phyloP scores from a whole-genome alignment of 1,140 invertebrate genomes.

The Chrysoperla carnea region DNA sequence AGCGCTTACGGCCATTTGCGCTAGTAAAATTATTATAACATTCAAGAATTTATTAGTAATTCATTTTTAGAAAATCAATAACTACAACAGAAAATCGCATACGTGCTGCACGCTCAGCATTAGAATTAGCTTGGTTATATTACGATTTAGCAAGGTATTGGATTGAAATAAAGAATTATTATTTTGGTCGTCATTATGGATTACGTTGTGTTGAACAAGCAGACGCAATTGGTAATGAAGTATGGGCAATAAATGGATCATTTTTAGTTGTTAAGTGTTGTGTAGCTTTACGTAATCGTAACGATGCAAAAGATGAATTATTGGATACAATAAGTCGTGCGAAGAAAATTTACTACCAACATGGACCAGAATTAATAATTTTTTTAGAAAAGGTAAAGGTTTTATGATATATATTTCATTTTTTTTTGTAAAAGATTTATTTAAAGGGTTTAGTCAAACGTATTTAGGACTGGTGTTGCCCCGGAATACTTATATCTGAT shows the following conservation, averaged over 20 bases:
- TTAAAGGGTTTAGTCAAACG: no score
- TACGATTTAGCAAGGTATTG: neutral
- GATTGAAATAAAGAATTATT: neutral
- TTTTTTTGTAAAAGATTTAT: no score
- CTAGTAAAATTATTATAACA: no score
- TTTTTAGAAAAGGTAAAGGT: no score
- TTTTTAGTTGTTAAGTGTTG: neutral
- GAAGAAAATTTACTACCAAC: no score
- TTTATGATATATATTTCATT: no score
- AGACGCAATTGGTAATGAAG: neutral
- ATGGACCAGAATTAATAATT: no score
- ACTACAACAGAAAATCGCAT: neutral
- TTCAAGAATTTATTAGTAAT: no score
- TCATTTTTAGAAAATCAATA: neutral
- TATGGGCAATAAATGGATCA: neutral
- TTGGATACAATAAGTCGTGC: neutral
- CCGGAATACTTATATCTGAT: no score
- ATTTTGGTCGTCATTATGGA: neutral
- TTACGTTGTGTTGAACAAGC: neutral
- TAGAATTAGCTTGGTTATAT: neutral
- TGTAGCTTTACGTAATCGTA: neutral
- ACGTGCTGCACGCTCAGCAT: neutral
- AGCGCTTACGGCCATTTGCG: no score
- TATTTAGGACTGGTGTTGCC: no score
- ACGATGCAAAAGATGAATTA: neutral